Evolutionary conservation across 2,113 vertebrate genomes (phyloP).

Genomic region (Mus pahari): DNA sequence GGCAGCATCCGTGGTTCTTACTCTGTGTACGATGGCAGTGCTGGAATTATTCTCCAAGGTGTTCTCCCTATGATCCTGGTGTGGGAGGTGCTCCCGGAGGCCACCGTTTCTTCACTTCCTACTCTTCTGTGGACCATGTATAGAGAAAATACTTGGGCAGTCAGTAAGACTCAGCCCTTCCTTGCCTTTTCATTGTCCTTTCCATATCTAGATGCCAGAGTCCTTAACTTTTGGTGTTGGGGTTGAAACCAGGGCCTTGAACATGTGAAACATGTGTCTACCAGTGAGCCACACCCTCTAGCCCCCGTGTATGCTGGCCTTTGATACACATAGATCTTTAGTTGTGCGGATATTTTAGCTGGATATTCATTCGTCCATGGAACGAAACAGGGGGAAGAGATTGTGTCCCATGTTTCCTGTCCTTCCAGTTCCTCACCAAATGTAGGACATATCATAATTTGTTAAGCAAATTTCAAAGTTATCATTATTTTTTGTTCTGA

Average conservation of each 20-base stretch:
- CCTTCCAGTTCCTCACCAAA: background rate
- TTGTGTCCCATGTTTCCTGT: background rate
- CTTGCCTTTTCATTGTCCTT: background rate
- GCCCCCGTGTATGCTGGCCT: background rate
- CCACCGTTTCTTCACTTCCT: background rate
- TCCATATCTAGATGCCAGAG: background rate
- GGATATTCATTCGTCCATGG: background rate
- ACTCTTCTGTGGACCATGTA: too few relatives aligned
- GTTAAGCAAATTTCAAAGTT: slow-evolving; percentile 40
- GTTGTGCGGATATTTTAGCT: background rate
- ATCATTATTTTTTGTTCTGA: slow-evolving; percentile 34
- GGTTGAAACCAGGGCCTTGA: background rate
- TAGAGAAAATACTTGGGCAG: background rate
- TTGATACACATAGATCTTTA: background rate
- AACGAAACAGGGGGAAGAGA: background rate
- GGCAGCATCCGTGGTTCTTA: background rate
- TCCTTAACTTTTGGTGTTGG: background rate
- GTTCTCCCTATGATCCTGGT: background rate
- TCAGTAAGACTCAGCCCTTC: background rate
- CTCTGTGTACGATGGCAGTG: background rate
- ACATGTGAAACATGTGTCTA: background rate
- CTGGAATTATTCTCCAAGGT: background rate
- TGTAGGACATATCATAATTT: background rate
- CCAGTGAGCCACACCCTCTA: background rate
- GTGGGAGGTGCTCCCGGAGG: background rate